A percentile compares a stretch with the other conserved stretches of the same genome.
Evolutionary conservation across 2,888 invertebrate species (phyloP).

Genomic region (Chironomus riparius): DNA sequence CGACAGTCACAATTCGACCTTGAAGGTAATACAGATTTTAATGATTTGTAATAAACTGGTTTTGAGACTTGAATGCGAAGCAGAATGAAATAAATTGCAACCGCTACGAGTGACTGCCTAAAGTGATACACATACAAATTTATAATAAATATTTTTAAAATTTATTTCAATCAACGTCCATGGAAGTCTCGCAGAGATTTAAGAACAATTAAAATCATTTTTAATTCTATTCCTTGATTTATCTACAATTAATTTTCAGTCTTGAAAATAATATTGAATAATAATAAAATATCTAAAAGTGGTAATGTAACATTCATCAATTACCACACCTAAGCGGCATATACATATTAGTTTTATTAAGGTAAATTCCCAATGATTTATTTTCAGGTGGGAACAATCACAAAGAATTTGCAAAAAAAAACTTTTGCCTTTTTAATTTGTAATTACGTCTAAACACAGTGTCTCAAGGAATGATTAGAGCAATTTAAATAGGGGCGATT

Average conservation of each 20-base stretch:
- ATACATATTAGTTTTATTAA: not conserved
- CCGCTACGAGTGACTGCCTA: no score
- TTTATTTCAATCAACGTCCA: no score
- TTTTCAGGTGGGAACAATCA: not conserved
- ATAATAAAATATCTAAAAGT: not conserved
- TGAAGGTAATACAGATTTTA: slow-evolving; percentile 20
- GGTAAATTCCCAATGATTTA: not conserved
- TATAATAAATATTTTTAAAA: no score
- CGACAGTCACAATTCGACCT: slow-evolving; percentile 4
- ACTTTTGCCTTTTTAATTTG: not conserved
- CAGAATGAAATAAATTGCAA: not conserved
- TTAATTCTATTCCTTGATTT: no score
- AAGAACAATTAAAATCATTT: no score
- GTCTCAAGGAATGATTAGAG: not conserved
- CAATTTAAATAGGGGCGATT: not conserved
- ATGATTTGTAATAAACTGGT: slow-evolving; percentile 12
- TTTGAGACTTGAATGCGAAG: not conserved
- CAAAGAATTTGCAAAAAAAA: not conserved
- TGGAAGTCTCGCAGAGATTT: no score
- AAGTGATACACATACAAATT: no score
- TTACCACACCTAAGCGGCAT: not conserved
- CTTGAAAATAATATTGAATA: not conserved
- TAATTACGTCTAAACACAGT: not conserved
- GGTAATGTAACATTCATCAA: not conserved
- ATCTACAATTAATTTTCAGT: no score